phyloP scores from a whole-genome alignment of 2,113 vertebrate species.

The Oreochromis aureus region DNA sequence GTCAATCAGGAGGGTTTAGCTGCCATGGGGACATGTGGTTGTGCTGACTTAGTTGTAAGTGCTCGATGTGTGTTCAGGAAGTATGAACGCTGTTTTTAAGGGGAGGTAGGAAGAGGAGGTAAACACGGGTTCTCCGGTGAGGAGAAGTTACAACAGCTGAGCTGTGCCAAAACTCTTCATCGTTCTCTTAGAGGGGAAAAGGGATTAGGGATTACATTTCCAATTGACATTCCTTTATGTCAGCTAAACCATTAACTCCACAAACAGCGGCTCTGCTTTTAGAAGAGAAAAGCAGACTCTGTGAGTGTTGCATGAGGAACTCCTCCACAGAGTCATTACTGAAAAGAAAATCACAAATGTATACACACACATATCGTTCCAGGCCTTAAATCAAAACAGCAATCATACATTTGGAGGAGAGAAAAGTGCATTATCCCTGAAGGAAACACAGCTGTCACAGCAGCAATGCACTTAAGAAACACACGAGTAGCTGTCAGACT shows the following conservation, averaged over 20 bases:
- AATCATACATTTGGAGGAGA: neutral
- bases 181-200: neutral
- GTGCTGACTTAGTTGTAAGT: conserved; percentile 17
- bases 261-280: conserved; percentile 21
- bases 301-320: neutral
- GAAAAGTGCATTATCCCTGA: neutral
- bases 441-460: conserved; percentile 17
- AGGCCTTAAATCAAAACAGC: conserved; percentile 22
- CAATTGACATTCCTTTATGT: conserved; percentile 65
- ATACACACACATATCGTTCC: neutral
- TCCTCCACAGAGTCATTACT: neutral
- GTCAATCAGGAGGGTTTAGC: conserved; percentile 51
- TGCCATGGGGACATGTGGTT: conserved; percentile 19
- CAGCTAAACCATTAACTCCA: conserved; percentile 65
- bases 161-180: conserved; percentile 18
- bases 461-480: conserved; percentile 3
- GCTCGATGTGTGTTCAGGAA: neutral
- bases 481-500: neutral
- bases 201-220: conserved; percentile 58
- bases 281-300: conserved; percentile 39
- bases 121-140: neutral
- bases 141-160: neutral
- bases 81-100: neutral
- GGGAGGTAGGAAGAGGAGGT: neutral
- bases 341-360: neutral